Conservation (phyloP, 2,113 vertebrate species). For the Gobius niger region DNA sequence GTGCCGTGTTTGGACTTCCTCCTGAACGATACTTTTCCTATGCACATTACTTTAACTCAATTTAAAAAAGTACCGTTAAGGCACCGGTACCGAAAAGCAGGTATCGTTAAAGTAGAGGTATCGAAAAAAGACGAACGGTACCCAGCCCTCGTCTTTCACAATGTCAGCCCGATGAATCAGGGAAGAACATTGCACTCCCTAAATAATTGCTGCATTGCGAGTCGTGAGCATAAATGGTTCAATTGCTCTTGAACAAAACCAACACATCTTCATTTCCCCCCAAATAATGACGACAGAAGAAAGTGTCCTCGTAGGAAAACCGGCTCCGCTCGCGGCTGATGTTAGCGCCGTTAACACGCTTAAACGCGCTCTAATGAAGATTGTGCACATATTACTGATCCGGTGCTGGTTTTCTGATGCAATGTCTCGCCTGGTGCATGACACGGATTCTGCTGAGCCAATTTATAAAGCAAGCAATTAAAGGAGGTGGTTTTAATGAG, state of each 20-base stretch:
- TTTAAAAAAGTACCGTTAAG: too few relatives aligned
- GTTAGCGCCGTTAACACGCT: not conserved
- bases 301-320: not conserved
- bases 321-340: not conserved
- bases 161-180: too few relatives aligned
- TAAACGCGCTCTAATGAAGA: conserved; percentile 4
- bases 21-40: too few relatives aligned
- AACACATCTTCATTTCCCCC: not conserved
- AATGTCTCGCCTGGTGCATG: not conserved
- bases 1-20: too few relatives aligned
- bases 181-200: too few relatives aligned
- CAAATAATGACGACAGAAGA: not conserved
- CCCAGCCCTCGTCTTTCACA: too few relatives aligned
- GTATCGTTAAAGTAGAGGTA: too few relatives aligned
- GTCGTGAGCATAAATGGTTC: too few relatives aligned
- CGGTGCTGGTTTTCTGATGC: conserved; percentile 1
- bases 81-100: too few relatives aligned
- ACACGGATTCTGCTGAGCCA: not conserved
- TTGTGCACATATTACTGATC: not conserved
- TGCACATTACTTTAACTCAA: too few relatives aligned
- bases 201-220: too few relatives aligned
- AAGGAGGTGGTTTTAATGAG: conserved; percentile 2
- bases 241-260: not conserved
- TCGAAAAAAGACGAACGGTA: too few relatives aligned
- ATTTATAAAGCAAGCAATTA: conserved; percentile 3